phyloP scores from a whole-genome alignment of 2,888 invertebrate species.

The Gibbula magus region DNA sequence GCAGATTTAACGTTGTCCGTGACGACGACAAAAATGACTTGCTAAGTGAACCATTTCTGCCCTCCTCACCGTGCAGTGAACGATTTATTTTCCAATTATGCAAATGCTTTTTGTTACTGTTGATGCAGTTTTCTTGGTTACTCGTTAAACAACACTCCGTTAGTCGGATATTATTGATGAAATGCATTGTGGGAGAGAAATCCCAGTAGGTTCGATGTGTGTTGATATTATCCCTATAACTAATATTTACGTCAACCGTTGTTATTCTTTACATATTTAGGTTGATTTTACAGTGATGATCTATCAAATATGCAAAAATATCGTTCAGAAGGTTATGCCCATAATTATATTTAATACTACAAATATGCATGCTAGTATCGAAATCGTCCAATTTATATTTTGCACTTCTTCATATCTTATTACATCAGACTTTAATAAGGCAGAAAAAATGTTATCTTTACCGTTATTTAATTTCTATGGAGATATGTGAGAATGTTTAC shows the following conservation, averaged over 20 bases:
- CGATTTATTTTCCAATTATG: constrained; percentile 9
- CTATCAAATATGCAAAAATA: constrained; percentile 17
- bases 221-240: constrained; percentile 16
- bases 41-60: no score
- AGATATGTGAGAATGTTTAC: no score
- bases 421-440: no score
- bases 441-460: no score
- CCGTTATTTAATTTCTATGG: no score
- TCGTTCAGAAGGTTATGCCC: background rate
- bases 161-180: background rate
- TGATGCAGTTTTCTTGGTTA: background rate
- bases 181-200: constrained; percentile 1
- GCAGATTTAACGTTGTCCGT: no score
- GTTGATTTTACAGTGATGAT: constrained; percentile 11
- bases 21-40: no score
- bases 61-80: no score
- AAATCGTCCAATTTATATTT: constrained; percentile 3
- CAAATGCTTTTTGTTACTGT: constrained; percentile 21
- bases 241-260: constrained; percentile 17
- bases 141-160: constrained; percentile 3
- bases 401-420: background rate
- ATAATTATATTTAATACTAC: constrained; percentile 14
- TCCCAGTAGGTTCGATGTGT: constrained; percentile 2
- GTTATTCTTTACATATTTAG: constrained; percentile 21
- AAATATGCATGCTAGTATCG: constrained; percentile 15